Conservation (phyloP, 35 echinoderm and acorn worm genomes). For the Ptychodera flava region DNA sequence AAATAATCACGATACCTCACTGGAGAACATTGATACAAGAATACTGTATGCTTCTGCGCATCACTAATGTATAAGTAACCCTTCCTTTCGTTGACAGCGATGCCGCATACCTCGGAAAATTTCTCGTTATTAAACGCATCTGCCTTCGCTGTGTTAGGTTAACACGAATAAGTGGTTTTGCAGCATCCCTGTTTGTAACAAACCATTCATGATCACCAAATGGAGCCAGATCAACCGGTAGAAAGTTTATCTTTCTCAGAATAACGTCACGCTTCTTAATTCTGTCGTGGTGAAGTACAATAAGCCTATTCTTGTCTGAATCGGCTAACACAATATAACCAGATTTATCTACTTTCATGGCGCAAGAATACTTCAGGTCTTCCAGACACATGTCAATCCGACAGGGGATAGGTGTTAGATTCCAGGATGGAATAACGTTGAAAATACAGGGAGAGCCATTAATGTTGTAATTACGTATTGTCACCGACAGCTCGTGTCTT, state of each 20-base stretch:
- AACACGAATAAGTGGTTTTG: not conserved
- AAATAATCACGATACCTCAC: not conserved
- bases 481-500: not conserved
- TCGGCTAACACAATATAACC: not conserved
- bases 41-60: not conserved
- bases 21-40: not conserved
- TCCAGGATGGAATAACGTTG: not conserved
- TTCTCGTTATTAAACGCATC: not conserved
- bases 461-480: not conserved
- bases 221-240: not conserved
- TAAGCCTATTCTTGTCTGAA: not conserved
- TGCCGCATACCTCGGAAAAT: not conserved
- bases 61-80: not conserved
- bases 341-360: not conserved
- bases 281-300: not conserved
- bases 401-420: not conserved
- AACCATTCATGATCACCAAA: not conserved
- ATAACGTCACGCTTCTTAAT: not conserved
- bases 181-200: not conserved
- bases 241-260: not conserved
- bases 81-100: not conserved
- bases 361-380: not conserved
- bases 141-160: not conserved
- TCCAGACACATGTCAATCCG: not conserved
- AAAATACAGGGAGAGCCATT: not conserved